Base-by-base conservation (phyloP, 2,888 invertebrate genomes). In the Idaea dimidiata region DNA sequence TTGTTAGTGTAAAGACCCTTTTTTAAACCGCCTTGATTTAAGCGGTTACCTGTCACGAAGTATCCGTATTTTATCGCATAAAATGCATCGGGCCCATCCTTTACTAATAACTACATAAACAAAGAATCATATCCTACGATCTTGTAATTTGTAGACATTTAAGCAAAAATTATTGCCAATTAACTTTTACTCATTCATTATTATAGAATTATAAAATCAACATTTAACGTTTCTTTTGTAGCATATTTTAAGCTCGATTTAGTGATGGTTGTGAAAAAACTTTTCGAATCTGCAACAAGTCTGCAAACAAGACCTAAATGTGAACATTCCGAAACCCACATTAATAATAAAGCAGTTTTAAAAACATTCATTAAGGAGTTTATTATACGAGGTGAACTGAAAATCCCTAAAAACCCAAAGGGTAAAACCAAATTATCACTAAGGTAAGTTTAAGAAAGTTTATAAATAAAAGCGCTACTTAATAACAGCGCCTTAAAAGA, bases 401-500 rank as follows among this genome's bases (percentile, higher is more conserved):
- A n/a, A n/a, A n/a, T n/a, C n/a, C n/a, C n/a, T n/a, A n/a, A n/a
- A n/a, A n/a, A n/a, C n/a, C n/a, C n/a, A n/a, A n/a, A n/a, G n/a
- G n/a, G n/a, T n/a, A n/a, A n/a, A 24, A 24, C 1, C 24, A 24
- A 24, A 24, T 24, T 1, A 3, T 24, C 5, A 24, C 24, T 5
- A 24, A 24, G 5, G 24, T 24, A 24, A 3, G 24, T 24, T 24
- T 24, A 24, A 24, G 1, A 24, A 24, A 1, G 24, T 24, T n/a
- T n/a, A n/a, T n/a, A n/a, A n/a, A n/a, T n/a, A n/a, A n/a, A n/a
- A n/a, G n/a, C n/a, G n/a, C n/a, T n/a, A n/a, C n/a, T n/a, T 24
- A 24, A 24, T 24, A 24, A 24, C 24, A 24, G 24, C 24, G 24
- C 62, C 61, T 60, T 64, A 69, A 66, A 67, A 65, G 64, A 68